These are phyloP conservation scores for Colaptes auratus DNA, from an alignment of 2,113 vertebrate species.

Conservation along the genomic window DNA sequence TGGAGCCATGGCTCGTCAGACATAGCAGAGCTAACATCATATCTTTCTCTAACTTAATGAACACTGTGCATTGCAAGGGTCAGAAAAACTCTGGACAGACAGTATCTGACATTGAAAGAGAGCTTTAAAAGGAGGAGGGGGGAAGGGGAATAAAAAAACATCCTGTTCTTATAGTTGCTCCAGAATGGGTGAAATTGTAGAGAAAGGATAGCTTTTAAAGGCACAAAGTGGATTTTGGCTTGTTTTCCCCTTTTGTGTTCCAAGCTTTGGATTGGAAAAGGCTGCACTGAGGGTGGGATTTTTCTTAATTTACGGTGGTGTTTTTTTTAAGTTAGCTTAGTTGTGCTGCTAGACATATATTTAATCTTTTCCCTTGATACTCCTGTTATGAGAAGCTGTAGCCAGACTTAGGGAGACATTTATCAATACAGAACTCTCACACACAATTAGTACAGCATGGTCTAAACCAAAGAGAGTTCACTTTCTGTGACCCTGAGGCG, in stretches of 20 bases:
- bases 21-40: not conserved
- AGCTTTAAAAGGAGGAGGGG: not conserved
- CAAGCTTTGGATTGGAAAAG: constrained; percentile 3
- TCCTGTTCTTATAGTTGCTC: not conserved
- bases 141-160: too few relatives aligned
- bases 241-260: not conserved
- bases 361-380: not conserved
- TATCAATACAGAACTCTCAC: not conserved
- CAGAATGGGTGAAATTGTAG: not conserved
- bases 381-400: not conserved
- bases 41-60: not conserved
- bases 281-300: not conserved
- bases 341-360: not conserved
- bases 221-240: not conserved
- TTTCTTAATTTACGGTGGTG: too few relatives aligned
- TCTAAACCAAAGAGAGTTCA: not conserved
- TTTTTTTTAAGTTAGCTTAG: not conserved
- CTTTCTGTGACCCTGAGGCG: not conserved
- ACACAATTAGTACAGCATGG: not conserved
- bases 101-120: not conserved
- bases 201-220: not conserved
- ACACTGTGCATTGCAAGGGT: not conserved
- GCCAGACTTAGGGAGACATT: constrained; percentile 1
- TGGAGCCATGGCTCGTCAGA: not conserved
- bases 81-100: not conserved